A percentile compares a stretch with the other conserved stretches of the same genome.
Conservation (phyloP, 1,140 invertebrate genomes). For the Lasaia peninsularis region DNA sequence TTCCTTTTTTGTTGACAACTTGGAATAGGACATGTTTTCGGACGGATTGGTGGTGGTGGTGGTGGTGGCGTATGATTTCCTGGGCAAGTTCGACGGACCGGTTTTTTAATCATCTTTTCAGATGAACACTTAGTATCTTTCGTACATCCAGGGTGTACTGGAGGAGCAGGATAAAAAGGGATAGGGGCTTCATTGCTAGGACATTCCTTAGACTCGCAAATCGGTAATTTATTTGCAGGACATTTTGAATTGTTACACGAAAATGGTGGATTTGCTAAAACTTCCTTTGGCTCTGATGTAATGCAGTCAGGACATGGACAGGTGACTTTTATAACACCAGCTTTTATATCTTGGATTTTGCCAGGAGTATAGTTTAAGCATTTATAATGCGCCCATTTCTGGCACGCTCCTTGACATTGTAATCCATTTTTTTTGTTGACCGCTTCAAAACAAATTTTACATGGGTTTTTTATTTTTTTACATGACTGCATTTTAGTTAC, state of each 20-base stretch:
- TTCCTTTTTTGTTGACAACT: neutral
- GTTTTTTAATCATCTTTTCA: neutral
- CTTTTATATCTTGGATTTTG: conserved; percentile 52
- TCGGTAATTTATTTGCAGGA: conserved; percentile 31
- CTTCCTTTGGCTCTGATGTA: conserved; percentile 30
- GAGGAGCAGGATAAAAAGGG: conserved; percentile 6
- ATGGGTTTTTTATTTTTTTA: conserved; percentile 51
- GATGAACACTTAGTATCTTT: neutral
- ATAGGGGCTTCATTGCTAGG: conserved; percentile 23
- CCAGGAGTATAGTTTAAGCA: conserved; percentile 54
- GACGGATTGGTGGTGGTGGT: too few relatives aligned
- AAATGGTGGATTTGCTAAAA: conserved; percentile 27
- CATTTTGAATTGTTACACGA: conserved; percentile 34
- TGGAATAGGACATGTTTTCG: neutral
- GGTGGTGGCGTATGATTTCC: neutral
- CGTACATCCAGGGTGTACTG: neutral
- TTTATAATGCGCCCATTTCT: conserved; percentile 56
- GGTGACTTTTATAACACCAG: conserved; percentile 39
- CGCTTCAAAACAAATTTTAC: conserved; percentile 46
- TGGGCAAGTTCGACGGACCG: neutral
- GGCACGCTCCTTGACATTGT: conserved; percentile 56
- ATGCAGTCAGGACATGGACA: conserved; percentile 58
- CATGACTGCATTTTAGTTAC: conserved; percentile 33
- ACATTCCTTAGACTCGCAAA: conserved; percentile 30
- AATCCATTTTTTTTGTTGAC: conserved; percentile 47